Evolutionary conservation across 2,888 invertebrate species (phyloP).

Genomic region (Drosophila meridionalis): DNA sequence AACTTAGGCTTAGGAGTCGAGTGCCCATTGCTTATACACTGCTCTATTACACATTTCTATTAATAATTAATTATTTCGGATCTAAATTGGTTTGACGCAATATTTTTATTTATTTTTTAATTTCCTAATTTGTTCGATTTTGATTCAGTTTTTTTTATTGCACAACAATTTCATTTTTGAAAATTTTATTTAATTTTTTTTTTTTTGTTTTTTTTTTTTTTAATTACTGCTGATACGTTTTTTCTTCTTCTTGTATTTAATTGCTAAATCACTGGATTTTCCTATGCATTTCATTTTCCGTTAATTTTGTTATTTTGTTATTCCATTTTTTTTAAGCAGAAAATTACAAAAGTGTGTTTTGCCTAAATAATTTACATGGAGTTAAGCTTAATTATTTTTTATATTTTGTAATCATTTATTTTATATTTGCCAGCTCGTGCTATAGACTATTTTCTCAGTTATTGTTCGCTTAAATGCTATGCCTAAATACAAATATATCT

Average conservation of each 20-base stretch:
- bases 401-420: not conserved
- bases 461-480: constrained; percentile 57
- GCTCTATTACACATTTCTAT: constrained; percentile 24
- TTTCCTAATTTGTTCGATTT: constrained; percentile 10
- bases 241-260: constrained; percentile 48
- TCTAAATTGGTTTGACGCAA: constrained; percentile 26
- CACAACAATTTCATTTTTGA: constrained; percentile 38
- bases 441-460: constrained; percentile 52
- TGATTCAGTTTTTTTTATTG: constrained; percentile 48
- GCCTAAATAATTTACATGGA: constrained; percentile 64
- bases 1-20: constrained; percentile 60
- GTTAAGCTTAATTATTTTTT: constrained; percentile 46
- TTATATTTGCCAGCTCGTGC: constrained; percentile 62
- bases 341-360: constrained; percentile 64
- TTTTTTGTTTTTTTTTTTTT: not conserved
- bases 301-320: not conserved
- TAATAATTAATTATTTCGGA: constrained; percentile 37
- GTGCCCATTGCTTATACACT: constrained; percentile 59
- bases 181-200: constrained; percentile 38
- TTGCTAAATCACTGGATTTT: constrained; percentile 71
- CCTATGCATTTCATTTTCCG: constrained; percentile 37
- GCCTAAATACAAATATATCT: constrained; percentile 49
- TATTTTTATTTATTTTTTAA: constrained; percentile 1
- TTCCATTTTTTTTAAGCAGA: constrained; percentile 43
- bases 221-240: constrained; percentile 65